Conservation (phyloP, 2,797 vertebrate genomes). For the Onychomys torridus region DNA sequence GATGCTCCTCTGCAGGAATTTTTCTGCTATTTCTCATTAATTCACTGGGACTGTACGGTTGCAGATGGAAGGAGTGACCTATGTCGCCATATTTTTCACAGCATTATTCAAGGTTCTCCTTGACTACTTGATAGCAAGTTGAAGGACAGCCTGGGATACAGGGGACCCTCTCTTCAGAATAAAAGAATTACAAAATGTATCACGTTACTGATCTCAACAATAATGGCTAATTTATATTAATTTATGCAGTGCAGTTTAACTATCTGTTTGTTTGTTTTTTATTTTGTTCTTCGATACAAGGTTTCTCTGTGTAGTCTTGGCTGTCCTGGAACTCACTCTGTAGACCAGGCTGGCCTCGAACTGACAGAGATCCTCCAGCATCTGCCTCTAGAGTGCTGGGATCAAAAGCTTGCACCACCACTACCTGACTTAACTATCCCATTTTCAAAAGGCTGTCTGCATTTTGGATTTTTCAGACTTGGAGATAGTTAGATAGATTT, state of each 20-base stretch:
- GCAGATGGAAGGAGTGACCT: too few relatives aligned
- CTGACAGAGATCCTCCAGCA: not conserved
- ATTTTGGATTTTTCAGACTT: not conserved
- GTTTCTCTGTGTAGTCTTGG: not conserved
- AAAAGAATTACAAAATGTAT: not conserved
- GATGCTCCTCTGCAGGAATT: not conserved
- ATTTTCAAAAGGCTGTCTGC: not conserved
- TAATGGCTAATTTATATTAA: not conserved
- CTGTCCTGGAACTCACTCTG: not conserved
- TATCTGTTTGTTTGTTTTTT: not conserved
- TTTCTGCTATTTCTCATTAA: not conserved
- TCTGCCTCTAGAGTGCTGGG: not conserved
- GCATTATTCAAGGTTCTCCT: not conserved
- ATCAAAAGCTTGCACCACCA: not conserved
- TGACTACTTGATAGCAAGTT: not conserved
- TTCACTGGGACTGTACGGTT: too few relatives aligned
- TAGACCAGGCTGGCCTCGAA: not conserved
- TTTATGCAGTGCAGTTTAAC: not conserved
- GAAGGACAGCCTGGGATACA: too few relatives aligned
- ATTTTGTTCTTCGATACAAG: not conserved
- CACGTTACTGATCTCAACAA: not conserved
- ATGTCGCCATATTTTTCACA: not conserved
- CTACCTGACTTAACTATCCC: not conserved
- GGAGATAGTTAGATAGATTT: not conserved
- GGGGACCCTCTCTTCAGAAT: not conserved